phyloP scores from a whole-genome alignment of 2,113 vertebrate genomes.

The Pelusios castaneus region DNA sequence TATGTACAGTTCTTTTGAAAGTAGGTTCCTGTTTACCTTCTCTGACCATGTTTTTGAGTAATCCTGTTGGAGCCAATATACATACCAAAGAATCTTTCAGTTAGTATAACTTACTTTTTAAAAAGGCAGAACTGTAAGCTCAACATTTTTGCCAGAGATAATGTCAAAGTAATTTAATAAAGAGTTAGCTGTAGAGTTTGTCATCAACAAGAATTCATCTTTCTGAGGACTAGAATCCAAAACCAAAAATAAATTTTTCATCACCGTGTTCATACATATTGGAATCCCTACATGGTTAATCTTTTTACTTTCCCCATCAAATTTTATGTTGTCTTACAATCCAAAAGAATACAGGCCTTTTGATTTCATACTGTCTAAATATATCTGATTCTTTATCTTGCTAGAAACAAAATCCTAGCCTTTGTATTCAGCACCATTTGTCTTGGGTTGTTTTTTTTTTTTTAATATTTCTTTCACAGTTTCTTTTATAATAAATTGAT shows the following conservation, averaged over 20 bases:
- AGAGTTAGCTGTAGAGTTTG: background rate
- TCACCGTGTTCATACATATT: background rate
- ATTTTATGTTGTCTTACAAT: background rate
- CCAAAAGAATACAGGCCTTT: background rate
- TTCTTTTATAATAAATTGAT: background rate
- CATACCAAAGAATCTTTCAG: slow-evolving; percentile 29
- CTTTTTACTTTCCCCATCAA: background rate
- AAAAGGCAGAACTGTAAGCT: slow-evolving; percentile 18
- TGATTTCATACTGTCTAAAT: background rate
- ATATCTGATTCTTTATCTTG: no score
- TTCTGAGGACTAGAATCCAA: background rate
- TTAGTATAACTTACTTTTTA: background rate
- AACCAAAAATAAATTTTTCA: background rate
- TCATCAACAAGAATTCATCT: background rate
- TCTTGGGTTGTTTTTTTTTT: no score
- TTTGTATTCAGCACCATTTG: no score
- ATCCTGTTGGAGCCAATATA: slow-evolving; percentile 15
- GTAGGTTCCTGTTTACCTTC: background rate
- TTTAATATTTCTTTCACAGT: no score
- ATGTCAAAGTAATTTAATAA: background rate
- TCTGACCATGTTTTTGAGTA: slow-evolving; percentile 12
- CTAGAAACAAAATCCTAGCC: no score
- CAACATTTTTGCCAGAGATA: slow-evolving; percentile 38
- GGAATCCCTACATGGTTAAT: background rate
- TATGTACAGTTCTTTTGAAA: background rate